Evolutionary conservation across 2,888 invertebrate species (phyloP).

Genomic region (Poecilus cupreus): DNA sequence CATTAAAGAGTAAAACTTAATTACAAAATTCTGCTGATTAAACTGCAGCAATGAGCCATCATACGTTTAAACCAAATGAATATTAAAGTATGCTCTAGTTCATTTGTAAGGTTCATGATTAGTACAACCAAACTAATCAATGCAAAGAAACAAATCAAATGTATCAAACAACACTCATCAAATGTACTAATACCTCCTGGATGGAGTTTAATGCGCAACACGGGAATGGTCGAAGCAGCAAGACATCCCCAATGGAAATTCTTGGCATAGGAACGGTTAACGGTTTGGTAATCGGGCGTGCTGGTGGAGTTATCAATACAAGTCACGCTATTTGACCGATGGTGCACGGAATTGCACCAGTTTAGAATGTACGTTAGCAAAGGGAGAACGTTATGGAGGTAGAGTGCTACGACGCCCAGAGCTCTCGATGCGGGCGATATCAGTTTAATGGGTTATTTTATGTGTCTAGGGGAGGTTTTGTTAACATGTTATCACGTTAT

Average conservation of each 20-base stretch:
- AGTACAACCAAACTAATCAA: no score
- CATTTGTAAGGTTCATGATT: no score
- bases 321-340: constrained; percentile 46
- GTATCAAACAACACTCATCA: no score
- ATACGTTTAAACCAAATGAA: no score
- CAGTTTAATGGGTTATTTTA: constrained; percentile 35
- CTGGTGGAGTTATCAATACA: constrained; percentile 28
- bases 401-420: constrained; percentile 1
- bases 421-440: constrained; percentile 13
- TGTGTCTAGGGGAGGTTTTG: constrained; percentile 7
- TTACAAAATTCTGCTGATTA: no score
- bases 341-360: constrained; percentile 25
- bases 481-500: constrained; percentile 14
- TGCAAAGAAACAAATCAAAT: no score
- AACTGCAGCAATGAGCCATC: no score
- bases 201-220: no score
- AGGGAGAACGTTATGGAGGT: background rate
- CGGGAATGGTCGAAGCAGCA: background rate
- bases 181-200: no score
- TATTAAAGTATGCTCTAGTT: no score
- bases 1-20: no score
- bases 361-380: constrained; percentile 5
- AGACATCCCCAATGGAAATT: background rate
- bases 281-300: background rate
- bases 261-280: background rate